phyloP scores from a whole-genome alignment of 1,140 invertebrate species.

The Drosophila leontia region DNA sequence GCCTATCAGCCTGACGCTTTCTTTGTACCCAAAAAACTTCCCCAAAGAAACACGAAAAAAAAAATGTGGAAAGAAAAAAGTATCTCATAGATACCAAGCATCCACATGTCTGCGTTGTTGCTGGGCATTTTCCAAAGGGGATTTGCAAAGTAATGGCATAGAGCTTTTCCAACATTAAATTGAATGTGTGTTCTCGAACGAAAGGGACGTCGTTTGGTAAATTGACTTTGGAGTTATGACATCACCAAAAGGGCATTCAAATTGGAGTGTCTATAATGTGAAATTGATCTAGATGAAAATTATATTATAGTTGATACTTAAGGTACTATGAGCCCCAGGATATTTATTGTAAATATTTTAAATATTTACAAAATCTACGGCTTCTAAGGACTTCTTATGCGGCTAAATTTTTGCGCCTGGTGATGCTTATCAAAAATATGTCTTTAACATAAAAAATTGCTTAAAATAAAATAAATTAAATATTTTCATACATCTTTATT shows the following conservation, averaged over 20 bases:
- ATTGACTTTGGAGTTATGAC: not conserved
- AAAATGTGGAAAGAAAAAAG: conserved; percentile 25
- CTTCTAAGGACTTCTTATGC: not conserved
- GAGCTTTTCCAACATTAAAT: conserved; percentile 43
- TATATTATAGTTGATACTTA: no score
- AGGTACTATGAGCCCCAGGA: no score
- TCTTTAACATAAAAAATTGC: no score
- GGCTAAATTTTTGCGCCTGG: not conserved
- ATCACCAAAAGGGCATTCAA: not conserved
- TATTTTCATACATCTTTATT: not conserved
- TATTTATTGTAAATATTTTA: not conserved
- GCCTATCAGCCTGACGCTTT: conserved; percentile 52
- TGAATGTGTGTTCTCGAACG: conserved; percentile 25
- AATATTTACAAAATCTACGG: not conserved
- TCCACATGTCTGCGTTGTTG: conserved; percentile 19
- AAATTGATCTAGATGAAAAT: not conserved
- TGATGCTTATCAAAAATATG: not conserved
- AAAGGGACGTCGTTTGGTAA: not conserved
- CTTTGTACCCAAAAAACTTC: conserved; percentile 49
- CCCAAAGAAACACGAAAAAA: conserved; percentile 9
- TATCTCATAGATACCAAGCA: conserved; percentile 39
- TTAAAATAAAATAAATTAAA: not conserved
- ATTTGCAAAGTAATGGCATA: conserved; percentile 32
- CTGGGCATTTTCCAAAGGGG: conserved; percentile 20
- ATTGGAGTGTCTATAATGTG: not conserved